Base-by-base conservation (phyloP, 2,113 vertebrate genomes). In the Hyaena hyaena region DNA sequence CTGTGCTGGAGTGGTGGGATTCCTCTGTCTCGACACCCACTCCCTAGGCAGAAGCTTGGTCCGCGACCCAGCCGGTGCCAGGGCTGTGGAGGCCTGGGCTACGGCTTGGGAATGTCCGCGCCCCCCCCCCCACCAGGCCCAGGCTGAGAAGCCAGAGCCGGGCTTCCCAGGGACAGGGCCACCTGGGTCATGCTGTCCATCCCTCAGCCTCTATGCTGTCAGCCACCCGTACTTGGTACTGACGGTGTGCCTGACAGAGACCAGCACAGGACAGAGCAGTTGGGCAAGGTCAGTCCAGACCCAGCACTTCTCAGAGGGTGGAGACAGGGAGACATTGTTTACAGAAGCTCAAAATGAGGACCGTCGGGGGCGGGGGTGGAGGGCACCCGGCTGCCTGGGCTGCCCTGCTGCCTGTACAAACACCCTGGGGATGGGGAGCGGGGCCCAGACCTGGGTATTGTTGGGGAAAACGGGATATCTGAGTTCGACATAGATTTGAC, bases 321-420 rank as follows among this genome's bases (percentile, higher is more conserved):
- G 45, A 24, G 35, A 10, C 21, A 43, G 58, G 28, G 31, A 39
- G 21, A 19, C 48, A 6, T 7, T 48, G 33, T 55, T 71, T 23
- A 69, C 2, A 0, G 0, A 45, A 45, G 24, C 8, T 89, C 61
- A 77, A 9, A 39, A 28, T 1, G 31, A 71, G 53, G 31, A 63
- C 50, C 2, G 11, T 28, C 33, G 12, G 21, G 16, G 28, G 21
- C 23, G 0, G 7, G 0, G 10, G 5, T 4, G 31, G n/a, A 26
- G 61, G 77, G 11, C 83, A 24, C 3, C 17, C 39, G 43, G 65
- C 55, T 39, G 17, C 15, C 61, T 39, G 33, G 68, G 24, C 33
- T 14, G 24, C 83, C 33, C 1, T 3, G 61, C 9, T 9, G 43
- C 21, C 7, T 5, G 35, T 15, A 10, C 69, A 1, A 66, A 50